Evolutionary conservation across 2,888 invertebrate species (phyloP), one percentile per base, ranked within the genome.

Genomic region (Protula sp.): DNA sequence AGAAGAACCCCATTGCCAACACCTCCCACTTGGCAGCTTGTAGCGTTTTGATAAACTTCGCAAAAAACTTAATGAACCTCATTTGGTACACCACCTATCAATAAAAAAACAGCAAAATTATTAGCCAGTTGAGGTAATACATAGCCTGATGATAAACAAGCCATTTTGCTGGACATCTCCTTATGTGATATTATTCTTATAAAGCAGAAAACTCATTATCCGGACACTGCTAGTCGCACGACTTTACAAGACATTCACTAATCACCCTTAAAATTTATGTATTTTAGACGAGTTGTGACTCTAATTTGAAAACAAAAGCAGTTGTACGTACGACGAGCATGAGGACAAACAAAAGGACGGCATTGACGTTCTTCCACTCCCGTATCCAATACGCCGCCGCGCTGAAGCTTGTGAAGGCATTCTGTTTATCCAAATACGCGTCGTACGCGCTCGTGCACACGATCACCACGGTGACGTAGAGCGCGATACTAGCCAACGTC

Each of bases 281-380:
- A n/a, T n/a, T n/a, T n/a, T n/a, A n/a, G n/a, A n/a, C n/a, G n/a
- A n/a, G n/a, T n/a, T n/a, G n/a, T n/a, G n/a, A n/a, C n/a, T n/a
- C n/a, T n/a, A n/a, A n/a, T n/a, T n/a, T n/a, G n/a, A n/a, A n/a
- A n/a, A n/a, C n/a, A n/a, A n/a, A n/a, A n/a, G n/a, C n/a, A n/a
- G n/a, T 19, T 38, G 19, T 14, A 45, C 65, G 74, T 72, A 83
- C 82, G 74, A 83, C 82, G 59, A 81, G 70, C 53, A 81, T 77
- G 22, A 81, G 75, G n/a, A 82, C 72, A 70, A 83, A 83, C 52
- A 82, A 74, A n/a, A 82, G 73, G 64, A 78, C 77, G 22, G 80
- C 81, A 62, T 82, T 73, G 55, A 80, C 63, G 63, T 79, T 78
- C 50, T 78, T 77, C 70, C 79, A 80, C 2, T 74, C 67, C 22